phyloP scores from a whole-genome alignment of 2,888 invertebrate species.

The Rhodophaea formosa region DNA sequence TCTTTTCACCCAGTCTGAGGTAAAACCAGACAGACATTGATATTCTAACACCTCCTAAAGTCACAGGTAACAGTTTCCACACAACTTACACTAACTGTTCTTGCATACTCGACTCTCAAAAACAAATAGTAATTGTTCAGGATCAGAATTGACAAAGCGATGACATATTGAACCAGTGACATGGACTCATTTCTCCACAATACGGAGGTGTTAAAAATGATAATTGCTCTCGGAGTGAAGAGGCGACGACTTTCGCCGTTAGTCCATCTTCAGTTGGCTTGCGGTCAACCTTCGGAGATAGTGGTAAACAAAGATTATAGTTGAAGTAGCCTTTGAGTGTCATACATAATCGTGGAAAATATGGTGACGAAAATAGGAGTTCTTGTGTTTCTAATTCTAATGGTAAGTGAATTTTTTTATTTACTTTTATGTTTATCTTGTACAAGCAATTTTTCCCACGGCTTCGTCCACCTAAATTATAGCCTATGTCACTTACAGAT shows the following conservation, averaged over 20 bases:
- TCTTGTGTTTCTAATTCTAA: neutral
- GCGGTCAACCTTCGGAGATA: constrained; percentile 35
- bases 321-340: neutral
- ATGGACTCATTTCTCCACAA: constrained; percentile 53
- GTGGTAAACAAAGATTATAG: neutral
- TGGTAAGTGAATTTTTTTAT: constrained; percentile 21
- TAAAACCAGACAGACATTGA: too few relatives aligned
- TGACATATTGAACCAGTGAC: constrained; percentile 52
- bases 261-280: constrained; percentile 45
- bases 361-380: neutral
- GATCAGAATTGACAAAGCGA: constrained; percentile 35
- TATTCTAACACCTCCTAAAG: neutral
- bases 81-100: constrained; percentile 12
- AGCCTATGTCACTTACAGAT: too few relatives aligned
- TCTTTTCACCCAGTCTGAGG: neutral
- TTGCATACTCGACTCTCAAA: constrained; percentile 5
- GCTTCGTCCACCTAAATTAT: too few relatives aligned
- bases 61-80: neutral
- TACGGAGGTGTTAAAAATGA: constrained; percentile 60
- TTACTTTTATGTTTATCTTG: too few relatives aligned
- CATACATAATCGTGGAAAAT: constrained; percentile 17
- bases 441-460: too few relatives aligned
- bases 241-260: constrained; percentile 47
- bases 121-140: constrained; percentile 35
- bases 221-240: constrained; percentile 59